phyloP scores from a whole-genome alignment of 2,113 vertebrate genomes.

The Arvicanthis niloticus region DNA sequence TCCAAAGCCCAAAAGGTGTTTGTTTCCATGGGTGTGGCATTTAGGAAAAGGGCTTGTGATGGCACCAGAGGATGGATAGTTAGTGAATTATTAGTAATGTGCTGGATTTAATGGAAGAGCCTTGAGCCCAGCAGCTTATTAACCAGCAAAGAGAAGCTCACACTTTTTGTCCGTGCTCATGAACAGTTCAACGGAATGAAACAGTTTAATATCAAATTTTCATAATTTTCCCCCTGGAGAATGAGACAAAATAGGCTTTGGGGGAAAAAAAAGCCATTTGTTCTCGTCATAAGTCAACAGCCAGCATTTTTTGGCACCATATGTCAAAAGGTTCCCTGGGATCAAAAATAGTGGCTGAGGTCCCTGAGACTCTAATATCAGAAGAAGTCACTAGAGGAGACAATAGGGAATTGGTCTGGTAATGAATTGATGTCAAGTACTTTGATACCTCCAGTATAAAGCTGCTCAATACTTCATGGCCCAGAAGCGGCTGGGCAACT shows the following conservation, averaged over 20 bases:
- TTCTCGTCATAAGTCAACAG: background rate
- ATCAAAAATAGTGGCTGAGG: background rate
- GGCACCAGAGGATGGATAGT: background rate
- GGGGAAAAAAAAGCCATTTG: background rate
- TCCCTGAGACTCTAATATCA: conserved; percentile 32
- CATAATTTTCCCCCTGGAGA: background rate
- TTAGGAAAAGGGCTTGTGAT: background rate
- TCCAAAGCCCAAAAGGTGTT: background rate
- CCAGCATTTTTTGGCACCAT: background rate
- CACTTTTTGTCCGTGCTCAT: background rate
- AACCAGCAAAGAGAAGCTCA: background rate
- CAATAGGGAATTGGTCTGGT: background rate
- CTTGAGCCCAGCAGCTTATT: background rate
- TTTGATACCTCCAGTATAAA: background rate
- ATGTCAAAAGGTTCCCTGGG: background rate
- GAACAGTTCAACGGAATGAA: background rate
- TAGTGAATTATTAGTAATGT: background rate
- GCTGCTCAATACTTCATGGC: background rate
- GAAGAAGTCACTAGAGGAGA: conserved; percentile 9
- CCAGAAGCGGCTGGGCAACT: background rate
- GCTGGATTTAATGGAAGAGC: background rate
- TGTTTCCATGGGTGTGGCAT: background rate
- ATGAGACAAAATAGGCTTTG: background rate
- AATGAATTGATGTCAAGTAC: background rate
- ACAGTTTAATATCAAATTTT: background rate